phyloP scores from a whole-genome alignment of 2,888 invertebrate genomes.

The Eudasyphora cyanicolor region DNA sequence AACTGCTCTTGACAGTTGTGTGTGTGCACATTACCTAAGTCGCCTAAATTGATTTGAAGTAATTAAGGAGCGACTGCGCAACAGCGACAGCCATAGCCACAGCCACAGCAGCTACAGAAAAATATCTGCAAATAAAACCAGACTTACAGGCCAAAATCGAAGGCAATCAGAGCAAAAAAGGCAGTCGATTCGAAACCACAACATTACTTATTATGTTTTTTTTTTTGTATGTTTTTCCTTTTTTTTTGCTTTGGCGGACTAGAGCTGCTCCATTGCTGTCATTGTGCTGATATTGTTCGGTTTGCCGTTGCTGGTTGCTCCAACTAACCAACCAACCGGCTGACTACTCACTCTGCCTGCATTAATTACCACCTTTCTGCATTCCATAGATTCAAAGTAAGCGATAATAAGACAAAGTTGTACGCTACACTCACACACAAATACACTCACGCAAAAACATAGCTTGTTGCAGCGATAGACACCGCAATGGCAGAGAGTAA shows the following conservation, averaged over 20 bases:
- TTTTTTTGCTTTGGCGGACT: constrained; percentile 11
- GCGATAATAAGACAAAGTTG: constrained; percentile 49
- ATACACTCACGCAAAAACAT: no score
- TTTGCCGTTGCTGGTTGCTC: background rate
- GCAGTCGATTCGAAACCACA: constrained; percentile 43
- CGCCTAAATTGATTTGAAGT: constrained; percentile 57
- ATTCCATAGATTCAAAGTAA: constrained; percentile 61
- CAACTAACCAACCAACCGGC: constrained; percentile 31
- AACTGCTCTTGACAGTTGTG: constrained; percentile 55
- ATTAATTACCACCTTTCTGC: constrained; percentile 66
- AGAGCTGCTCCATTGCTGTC: constrained; percentile 13
- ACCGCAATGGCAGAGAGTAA: background rate
- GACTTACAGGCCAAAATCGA: constrained; percentile 14
- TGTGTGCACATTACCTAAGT: constrained; percentile 54
- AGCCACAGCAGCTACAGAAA: background rate
- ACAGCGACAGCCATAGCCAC: background rate
- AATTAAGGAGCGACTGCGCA: background rate
- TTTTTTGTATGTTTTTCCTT: constrained; percentile 38
- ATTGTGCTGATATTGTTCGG: constrained; percentile 19
- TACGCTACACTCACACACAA: background rate
- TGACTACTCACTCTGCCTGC: constrained; percentile 55
- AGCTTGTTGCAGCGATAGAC: background rate
- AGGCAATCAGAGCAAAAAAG: constrained; percentile 1
- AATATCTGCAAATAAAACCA: constrained; percentile 33
- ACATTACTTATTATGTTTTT: background rate